Percentiles rank a stretch among this genome's conserved stretches.
Evolutionary conservation across 2,888 invertebrate genomes (phyloP).

Genomic region (Baronia brevicornis): DNA sequence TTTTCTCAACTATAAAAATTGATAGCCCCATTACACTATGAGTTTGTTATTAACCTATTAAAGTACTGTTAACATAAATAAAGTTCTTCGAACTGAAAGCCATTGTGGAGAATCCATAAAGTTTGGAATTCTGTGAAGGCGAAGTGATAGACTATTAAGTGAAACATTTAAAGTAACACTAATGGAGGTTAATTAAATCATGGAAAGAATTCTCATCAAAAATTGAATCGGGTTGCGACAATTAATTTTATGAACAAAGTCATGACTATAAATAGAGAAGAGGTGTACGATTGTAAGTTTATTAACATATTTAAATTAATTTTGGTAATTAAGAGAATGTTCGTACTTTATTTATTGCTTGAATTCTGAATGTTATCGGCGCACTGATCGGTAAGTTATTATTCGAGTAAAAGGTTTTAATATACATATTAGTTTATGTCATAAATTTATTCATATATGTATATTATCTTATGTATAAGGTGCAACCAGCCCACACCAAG

Average conservation of each 20-base stretch:
- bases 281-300: background rate
- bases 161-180: constrained; percentile 5
- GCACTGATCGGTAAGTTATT: too few species aligned
- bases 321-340: too few species aligned
- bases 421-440: too few species aligned
- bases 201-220: constrained; percentile 1
- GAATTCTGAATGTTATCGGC: too few species aligned
- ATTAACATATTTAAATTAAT: constrained; percentile 1
- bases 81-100: constrained; percentile 29
- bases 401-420: too few species aligned
- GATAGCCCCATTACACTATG: constrained; percentile 42
- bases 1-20: constrained; percentile 53
- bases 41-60: constrained; percentile 52
- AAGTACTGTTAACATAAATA: constrained; percentile 48
- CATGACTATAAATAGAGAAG: background rate
- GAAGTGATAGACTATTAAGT: constrained; percentile 1
- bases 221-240: background rate
- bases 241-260: background rate
- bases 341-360: too few species aligned
- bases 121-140: constrained; percentile 24
- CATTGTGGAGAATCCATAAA: constrained; percentile 33
- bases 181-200: constrained; percentile 1
- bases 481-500: too few species aligned
- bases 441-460: too few species aligned
- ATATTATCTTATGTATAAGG: too few species aligned